Conservation (phyloP, 2,888 invertebrate species). For the Schizaphis graminum region DNA sequence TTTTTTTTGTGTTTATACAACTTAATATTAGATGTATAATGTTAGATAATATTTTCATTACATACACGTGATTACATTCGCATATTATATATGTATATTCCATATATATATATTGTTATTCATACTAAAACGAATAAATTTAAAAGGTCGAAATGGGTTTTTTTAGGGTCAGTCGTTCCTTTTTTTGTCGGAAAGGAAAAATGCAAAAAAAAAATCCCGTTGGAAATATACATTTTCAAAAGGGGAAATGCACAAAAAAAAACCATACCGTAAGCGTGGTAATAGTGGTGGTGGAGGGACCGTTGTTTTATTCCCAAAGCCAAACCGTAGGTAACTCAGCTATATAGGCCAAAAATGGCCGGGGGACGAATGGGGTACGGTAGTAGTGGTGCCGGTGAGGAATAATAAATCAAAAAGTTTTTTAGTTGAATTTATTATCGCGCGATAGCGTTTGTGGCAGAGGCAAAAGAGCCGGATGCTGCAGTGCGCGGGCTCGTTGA, state of each 20-base stretch:
- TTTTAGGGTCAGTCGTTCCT: constrained; percentile 57
- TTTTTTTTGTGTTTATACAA: background rate
- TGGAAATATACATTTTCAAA: constrained; percentile 35
- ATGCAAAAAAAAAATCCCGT: constrained; percentile 46
- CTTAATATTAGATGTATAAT: constrained; percentile 24
- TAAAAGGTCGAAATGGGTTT: constrained; percentile 59
- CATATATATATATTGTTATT: constrained; percentile 35
- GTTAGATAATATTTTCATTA: constrained; percentile 48
- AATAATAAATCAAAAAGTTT: constrained; percentile 69
- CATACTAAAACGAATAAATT: constrained; percentile 57
- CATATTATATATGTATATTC: constrained; percentile 6
- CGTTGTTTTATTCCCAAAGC: constrained; percentile 57
- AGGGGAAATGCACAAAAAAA: constrained; percentile 50
- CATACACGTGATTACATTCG: constrained; percentile 38
- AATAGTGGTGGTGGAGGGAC: background rate
- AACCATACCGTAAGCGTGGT: background rate
- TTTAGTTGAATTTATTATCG: constrained; percentile 69
- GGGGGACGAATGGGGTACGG: background rate
- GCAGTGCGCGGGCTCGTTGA: background rate
- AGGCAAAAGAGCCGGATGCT: constrained; percentile 38
- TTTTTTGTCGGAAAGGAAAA: constrained; percentile 48
- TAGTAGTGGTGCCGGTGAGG: constrained; percentile 41
- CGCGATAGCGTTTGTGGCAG: constrained; percentile 67
- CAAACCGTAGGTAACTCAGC: background rate
- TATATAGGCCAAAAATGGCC: background rate